phyloP scores from a whole-genome alignment of 2,888 invertebrate species.

The Hypomecis atomaria region DNA sequence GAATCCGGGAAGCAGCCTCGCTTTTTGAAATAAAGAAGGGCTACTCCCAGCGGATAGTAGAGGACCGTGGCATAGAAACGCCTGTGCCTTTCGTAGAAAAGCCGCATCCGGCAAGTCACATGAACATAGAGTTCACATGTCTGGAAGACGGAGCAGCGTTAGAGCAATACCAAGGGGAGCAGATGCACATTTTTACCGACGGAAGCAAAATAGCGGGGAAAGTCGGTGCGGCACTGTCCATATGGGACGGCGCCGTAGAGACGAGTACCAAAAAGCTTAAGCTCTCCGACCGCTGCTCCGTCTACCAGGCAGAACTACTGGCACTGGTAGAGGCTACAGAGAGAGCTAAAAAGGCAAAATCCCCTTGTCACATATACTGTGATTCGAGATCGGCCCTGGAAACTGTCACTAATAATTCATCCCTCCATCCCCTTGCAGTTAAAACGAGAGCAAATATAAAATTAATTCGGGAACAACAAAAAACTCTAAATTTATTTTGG shows the following conservation, averaged over 20 bases:
- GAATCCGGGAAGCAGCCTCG: constrained; percentile 3
- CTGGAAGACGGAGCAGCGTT: neutral
- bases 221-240: neutral
- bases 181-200: neutral
- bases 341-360: neutral
- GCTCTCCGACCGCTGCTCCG: no score
- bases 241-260: neutral
- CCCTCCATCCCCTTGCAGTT: constrained; percentile 30
- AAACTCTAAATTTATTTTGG: constrained; percentile 27
- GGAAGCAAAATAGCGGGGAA: neutral
- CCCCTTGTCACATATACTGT: constrained; percentile 13
- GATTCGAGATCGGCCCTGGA: constrained; percentile 32
- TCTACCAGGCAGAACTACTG: neutral
- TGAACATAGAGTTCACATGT: neutral
- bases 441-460: constrained; percentile 1
- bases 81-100: neutral
- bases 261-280: neutral
- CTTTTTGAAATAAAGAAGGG: constrained; percentile 8
- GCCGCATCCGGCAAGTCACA: neutral
- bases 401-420: neutral
- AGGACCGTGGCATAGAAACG: neutral
- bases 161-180: neutral
- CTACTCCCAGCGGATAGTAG: constrained; percentile 1
- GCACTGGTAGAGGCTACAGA: neutral
- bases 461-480: neutral